Evolutionary conservation across 2,113 vertebrate species (phyloP).

Genomic region (Chaetodon auriga): DNA sequence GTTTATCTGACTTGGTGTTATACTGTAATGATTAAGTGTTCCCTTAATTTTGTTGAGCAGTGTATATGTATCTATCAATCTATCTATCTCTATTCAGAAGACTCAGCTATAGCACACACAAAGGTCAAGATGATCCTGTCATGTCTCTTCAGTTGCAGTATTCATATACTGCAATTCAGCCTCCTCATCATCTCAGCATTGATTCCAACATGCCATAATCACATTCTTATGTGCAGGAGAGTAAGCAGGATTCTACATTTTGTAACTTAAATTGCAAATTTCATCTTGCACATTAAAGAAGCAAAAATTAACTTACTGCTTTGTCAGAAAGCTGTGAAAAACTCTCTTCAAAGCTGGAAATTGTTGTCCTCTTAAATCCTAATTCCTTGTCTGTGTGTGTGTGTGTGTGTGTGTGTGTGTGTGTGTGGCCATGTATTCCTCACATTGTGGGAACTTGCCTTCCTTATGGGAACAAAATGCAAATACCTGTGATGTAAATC

Average conservation of each 20-base stretch:
- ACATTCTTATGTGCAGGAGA: slow-evolving; percentile 10
- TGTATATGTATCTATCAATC: background rate
- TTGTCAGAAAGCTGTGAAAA: slow-evolving; percentile 36
- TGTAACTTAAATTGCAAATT: no score
- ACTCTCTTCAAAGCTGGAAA: slow-evolving; percentile 10
- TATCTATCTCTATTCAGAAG: background rate
- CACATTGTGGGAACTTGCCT: no score
- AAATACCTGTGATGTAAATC: no score
- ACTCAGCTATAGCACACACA: background rate
- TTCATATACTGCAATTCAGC: slow-evolving; percentile 25
- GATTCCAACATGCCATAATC: slow-evolving; percentile 1
- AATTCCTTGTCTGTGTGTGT: background rate
- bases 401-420: background rate
- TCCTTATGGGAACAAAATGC: no score
- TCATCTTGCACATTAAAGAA: slow-evolving; percentile 11
- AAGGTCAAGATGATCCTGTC: slow-evolving; percentile 16
- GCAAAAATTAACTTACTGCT: slow-evolving; percentile 42
- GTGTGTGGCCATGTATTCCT: no score
- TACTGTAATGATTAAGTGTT: no score
- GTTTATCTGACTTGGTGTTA: no score
- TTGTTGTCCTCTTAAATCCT: slow-evolving; percentile 18
- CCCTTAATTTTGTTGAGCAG: no score
- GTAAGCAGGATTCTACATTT: slow-evolving; percentile 1
- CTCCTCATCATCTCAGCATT: slow-evolving; percentile 38
- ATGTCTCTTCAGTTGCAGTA: slow-evolving; percentile 4